phyloP scores from a whole-genome alignment of 2,888 invertebrate genomes.

The Epirrhoe alternata region DNA sequence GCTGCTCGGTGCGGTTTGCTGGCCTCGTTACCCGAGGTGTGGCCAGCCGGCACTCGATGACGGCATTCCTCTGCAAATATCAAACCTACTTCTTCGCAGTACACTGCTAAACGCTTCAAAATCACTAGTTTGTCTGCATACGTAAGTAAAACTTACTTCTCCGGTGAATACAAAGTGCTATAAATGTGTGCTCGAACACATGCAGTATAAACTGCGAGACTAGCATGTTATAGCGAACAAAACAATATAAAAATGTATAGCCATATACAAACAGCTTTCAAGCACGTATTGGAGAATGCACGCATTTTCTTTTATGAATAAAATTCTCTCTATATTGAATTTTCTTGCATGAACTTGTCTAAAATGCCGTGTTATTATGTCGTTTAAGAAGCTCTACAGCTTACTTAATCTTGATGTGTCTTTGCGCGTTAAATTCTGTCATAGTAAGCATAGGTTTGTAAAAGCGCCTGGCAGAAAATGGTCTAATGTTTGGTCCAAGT shows the following conservation, averaged over 20 bases:
- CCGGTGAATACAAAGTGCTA: constrained; percentile 38
- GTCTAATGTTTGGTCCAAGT: constrained; percentile 54
- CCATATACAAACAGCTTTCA: constrained; percentile 28
- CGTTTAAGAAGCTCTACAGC: neutral
- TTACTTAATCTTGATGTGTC: constrained; percentile 16
- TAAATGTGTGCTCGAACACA: constrained; percentile 27
- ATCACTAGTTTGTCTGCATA: constrained; percentile 41
- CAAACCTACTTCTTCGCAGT: constrained; percentile 49
- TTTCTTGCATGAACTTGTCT: constrained; percentile 11
- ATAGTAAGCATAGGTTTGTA: constrained; percentile 57
- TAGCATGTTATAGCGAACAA: constrained; percentile 22
- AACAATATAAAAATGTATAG: constrained; percentile 28
- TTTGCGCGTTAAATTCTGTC: constrained; percentile 49
- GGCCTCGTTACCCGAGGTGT: constrained; percentile 73
- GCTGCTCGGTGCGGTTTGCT: constrained; percentile 60
- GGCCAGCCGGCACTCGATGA: constrained; percentile 59
- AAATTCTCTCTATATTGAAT: constrained; percentile 22
- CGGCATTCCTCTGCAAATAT: constrained; percentile 72
- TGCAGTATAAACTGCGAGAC: constrained; percentile 16
- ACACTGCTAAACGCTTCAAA: constrained; percentile 46
- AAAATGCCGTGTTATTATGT: neutral
- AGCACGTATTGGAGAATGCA: constrained; percentile 35
- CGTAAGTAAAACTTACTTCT: constrained; percentile 28
- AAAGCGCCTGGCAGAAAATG: constrained; percentile 61
- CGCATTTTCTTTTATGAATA: constrained; percentile 36